These are phyloP conservation scores for Drosophila leontia DNA, from an alignment of 1,140 invertebrate genomes.

Conservation along the genomic window DNA sequence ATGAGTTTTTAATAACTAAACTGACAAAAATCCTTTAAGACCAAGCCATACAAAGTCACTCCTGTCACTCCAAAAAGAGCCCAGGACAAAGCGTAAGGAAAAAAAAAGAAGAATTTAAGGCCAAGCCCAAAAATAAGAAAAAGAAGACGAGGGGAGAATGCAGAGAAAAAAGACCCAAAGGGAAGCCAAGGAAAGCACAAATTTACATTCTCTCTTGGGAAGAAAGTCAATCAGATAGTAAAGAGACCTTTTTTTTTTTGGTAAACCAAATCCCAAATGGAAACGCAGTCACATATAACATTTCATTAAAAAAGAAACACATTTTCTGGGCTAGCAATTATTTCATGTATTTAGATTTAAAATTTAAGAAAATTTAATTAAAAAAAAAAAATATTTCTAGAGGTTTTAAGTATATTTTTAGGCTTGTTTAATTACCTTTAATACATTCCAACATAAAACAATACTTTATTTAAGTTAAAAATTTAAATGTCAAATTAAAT, in stretches of 20 bases:
- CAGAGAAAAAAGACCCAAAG: neutral
- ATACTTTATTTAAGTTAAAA: neutral
- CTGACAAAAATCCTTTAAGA: constrained; percentile 76
- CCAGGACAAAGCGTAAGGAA: constrained; percentile 8
- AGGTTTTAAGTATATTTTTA: neutral
- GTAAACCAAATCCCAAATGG: constrained; percentile 21
- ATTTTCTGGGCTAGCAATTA: neutral
- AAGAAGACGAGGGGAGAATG: neutral
- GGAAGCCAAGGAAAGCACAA: constrained; percentile 6
- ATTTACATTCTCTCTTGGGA: constrained; percentile 54
- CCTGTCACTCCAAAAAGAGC: constrained; percentile 8
- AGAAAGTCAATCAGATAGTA: constrained; percentile 31
- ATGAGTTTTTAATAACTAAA: constrained; percentile 82
- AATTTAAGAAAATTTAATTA: too few species aligned
- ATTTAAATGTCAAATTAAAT: neutral
- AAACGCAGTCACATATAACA: constrained; percentile 1
- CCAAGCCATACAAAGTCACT: constrained; percentile 48
- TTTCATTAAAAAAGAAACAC: constrained; percentile 7
- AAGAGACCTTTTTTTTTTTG: constrained; percentile 7
- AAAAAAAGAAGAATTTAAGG: constrained; percentile 2
- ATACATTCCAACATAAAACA: neutral
- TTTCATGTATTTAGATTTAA: neutral
- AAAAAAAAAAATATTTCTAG: too few species aligned
- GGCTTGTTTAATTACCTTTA: neutral
- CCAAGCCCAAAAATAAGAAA: constrained; percentile 11